These are phyloP conservation scores for Campylomormyrus tamandua DNA, from an alignment of 2,113 vertebrate species.

Conservation along the genomic window DNA sequence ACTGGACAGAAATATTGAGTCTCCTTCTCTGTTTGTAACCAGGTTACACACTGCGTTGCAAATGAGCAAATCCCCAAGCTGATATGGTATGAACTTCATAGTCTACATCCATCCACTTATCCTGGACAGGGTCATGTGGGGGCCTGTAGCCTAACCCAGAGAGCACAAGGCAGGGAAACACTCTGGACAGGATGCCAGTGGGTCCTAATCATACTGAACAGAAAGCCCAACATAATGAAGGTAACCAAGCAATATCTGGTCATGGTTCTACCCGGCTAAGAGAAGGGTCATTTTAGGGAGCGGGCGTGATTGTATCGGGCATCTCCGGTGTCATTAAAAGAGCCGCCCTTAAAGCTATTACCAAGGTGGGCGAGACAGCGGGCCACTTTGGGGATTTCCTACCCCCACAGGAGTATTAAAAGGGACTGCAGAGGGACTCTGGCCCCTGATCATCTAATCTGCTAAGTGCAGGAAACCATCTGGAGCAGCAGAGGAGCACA, in stretches of 20 bases:
- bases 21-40: not conserved
- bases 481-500: not conserved
- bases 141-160: not conserved
- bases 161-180: not conserved
- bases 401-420: not conserved
- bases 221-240: not conserved
- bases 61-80: not conserved
- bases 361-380: not conserved
- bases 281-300: not conserved
- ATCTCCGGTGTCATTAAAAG: not conserved
- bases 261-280: not conserved
- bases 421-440: not conserved
- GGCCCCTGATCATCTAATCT: slow-evolving; percentile 1
- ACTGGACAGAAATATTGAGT: not conserved
- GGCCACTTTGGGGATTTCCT: not conserved
- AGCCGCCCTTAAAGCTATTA: not conserved
- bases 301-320: not conserved
- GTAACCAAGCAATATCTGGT: slow-evolving; percentile 8
- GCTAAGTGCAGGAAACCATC: not conserved
- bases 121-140: not conserved
- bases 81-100: not conserved
- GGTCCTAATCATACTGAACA: not conserved
- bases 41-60: not conserved
- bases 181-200: not conserved
- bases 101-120: not conserved